Evolutionary conservation across 2,888 invertebrate species (phyloP).

Genomic region (Rotaria magnacalcarata): DNA sequence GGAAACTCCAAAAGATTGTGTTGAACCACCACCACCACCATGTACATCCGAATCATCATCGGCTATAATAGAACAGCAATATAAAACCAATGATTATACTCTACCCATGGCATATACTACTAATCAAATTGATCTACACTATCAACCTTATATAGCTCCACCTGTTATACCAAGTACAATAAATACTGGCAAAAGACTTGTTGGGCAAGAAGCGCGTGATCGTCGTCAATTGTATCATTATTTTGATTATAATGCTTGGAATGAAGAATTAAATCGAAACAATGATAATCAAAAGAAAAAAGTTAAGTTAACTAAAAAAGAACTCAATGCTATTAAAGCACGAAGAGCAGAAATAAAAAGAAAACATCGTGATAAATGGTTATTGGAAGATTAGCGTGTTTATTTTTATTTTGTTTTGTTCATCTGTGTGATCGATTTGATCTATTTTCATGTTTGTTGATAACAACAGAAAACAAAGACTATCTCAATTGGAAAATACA

Average conservation of each 20-base stretch:
- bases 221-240: constrained; percentile 32
- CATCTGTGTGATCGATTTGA: too few species aligned
- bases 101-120: background rate
- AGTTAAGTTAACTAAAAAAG: constrained; percentile 28
- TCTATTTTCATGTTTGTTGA: too few species aligned
- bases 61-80: background rate
- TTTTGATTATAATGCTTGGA: constrained; percentile 35
- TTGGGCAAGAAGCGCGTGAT: constrained; percentile 29
- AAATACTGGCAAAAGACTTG: constrained; percentile 12
- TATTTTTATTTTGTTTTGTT: too few species aligned
- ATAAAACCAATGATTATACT: background rate
- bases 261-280: constrained; percentile 10
- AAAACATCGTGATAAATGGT: constrained; percentile 29
- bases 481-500: too few species aligned
- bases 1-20: background rate
- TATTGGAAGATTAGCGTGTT: constrained; percentile 2
- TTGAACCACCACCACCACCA: background rate
- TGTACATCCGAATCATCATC: background rate
- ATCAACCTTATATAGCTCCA: background rate
- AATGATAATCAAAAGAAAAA: constrained; percentile 33
- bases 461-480: too few species aligned
- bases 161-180: background rate
- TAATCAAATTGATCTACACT: background rate
- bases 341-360: background rate
- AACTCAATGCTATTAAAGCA: background rate